Base-by-base conservation (phyloP, 2,888 invertebrate species). In the Eupithecia centaureata region DNA sequence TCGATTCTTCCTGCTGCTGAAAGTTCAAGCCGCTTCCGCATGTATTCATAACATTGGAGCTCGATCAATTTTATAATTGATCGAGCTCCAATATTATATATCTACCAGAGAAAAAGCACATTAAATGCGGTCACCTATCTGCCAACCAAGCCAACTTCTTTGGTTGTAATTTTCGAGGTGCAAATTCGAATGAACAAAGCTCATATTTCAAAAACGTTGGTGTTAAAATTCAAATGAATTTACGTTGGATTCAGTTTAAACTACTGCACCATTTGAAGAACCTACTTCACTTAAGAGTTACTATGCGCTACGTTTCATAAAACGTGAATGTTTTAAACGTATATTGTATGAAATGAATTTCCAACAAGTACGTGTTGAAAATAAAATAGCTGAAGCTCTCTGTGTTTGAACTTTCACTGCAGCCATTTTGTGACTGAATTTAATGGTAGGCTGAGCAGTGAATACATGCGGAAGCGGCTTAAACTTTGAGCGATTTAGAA, bases 361-460 rank as follows among this genome's bases (percentile, higher is more conserved):
- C 28, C 15, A 38, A 25, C n/a, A 15, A 15, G n/a, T 42, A 63
- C 63, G 54, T 66, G 54, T 30, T 58, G 58, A 64, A 56, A 63
- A 61, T 54, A 33, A 58, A 62, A 62, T 38, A 33, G 27, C 18
- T 57, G 52, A 58, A 57, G 42, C 60, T 35, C 38, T 57, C 30
- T 64, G 57, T 25, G 13, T 56, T 52, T 51, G 70, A 73, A 75
- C 74, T 75, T 75, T 74, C 72, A 70, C 74, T 82, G 78, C 78
- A 77, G 74, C 75, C 70, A 76, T 76, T 79, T 77, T 73, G 75
- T 79, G 69, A 77, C 75, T 76, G 80, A 79, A 79, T 79, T 79
- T 77, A 75, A 75, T 63, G 32, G 61, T 12, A 30, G 33, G 18
- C 25, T 38, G 63, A 59, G 70, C 5, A 2, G 59, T 69, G 18